Conservation (phyloP, 2,797 vertebrate species). For the Darevskia mixta region DNA sequence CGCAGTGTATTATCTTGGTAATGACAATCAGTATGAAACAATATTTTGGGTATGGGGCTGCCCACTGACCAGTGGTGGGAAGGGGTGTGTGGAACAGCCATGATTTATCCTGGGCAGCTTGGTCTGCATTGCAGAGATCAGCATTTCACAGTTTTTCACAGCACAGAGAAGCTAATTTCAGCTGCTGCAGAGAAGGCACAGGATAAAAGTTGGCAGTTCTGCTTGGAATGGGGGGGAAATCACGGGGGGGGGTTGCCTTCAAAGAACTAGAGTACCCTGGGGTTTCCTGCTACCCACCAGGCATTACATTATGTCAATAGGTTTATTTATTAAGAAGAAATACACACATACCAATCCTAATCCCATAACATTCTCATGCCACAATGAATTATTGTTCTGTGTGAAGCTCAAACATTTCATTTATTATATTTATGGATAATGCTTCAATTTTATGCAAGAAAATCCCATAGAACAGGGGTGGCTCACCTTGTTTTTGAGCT, state of each 20-base stretch:
- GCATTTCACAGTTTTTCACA: neutral
- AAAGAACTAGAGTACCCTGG: neutral
- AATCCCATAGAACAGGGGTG: too few species aligned
- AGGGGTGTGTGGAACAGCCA: neutral
- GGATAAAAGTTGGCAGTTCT: neutral
- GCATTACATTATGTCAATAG: neutral
- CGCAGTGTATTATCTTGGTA: slow-evolving; percentile 47
- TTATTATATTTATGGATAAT: neutral
- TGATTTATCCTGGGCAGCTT: neutral
- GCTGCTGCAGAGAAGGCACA: neutral
- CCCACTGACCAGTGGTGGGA: too few species aligned
- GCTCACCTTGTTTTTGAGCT: too few species aligned
- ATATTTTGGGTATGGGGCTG: slow-evolving; percentile 43
- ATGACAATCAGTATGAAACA: slow-evolving; percentile 59
- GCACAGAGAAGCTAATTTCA: neutral
- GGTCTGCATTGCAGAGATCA: neutral
- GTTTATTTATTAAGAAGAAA: neutral
- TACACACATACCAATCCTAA: neutral
- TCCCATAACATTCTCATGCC: neutral
- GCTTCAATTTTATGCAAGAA: neutral
- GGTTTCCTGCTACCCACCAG: neutral
- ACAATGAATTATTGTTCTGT: neutral
- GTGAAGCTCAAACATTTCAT: neutral
- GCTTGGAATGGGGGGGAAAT: neutral
- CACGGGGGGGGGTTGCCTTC: neutral